These are phyloP conservation scores for Gallirallus australis DNA, from an alignment of 2,797 vertebrate genomes.

Conservation along the genomic window DNA sequence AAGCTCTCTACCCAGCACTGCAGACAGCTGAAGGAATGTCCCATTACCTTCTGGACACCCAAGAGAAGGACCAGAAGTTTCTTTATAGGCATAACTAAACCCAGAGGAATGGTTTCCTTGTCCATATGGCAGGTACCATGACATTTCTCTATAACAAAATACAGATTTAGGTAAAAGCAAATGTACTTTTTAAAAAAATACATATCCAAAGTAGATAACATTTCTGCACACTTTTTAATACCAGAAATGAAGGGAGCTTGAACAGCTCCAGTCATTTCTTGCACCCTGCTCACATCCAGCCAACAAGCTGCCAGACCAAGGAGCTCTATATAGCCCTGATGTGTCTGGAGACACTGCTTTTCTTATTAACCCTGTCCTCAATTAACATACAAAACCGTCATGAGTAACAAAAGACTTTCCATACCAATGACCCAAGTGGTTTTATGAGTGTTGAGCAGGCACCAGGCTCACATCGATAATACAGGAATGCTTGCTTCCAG, in stretches of 20 bases:
- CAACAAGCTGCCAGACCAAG: not conserved
- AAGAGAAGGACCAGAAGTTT: not conserved
- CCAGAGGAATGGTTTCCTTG: not conserved
- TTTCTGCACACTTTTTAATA: not conserved
- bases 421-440: not conserved
- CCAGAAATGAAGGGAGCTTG: not conserved
- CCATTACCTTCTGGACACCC: not conserved
- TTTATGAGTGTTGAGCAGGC: not conserved
- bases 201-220: not conserved
- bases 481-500: constrained; percentile 27
- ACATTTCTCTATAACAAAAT: not conserved
- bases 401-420: constrained; percentile 1
- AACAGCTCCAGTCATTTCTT: not conserved
- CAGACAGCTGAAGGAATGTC: not conserved
- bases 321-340: not conserved
- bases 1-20: not conserved
- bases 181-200: not conserved
- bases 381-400: not conserved
- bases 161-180: not conserved
- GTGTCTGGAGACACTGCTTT: not conserved
- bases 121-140: not conserved
- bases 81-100: not conserved
- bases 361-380: not conserved
- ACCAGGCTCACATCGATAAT: not conserved
- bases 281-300: not conserved